phyloP scores from a whole-genome alignment of 2,113 vertebrate genomes.

The Geothlypis trichas region DNA sequence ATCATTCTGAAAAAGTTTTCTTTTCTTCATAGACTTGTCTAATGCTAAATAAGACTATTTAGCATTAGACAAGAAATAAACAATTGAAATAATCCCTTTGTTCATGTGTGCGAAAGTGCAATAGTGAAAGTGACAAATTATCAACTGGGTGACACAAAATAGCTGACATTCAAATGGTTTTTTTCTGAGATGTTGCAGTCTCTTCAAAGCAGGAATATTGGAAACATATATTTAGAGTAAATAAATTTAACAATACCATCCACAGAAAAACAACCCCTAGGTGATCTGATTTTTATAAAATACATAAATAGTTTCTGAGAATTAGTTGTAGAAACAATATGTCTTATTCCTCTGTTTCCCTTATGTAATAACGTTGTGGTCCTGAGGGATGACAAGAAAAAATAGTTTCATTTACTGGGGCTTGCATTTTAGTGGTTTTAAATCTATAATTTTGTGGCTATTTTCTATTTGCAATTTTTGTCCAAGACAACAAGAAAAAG shows the following conservation, averaged over 20 bases:
- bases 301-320: conserved; percentile 50
- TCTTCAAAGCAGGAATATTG: conserved; percentile 20
- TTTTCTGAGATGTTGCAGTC: neutral
- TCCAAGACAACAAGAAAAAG: neutral
- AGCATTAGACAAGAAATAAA: neutral
- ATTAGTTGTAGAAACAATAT: conserved; percentile 42
- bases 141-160: neutral
- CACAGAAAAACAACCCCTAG: neutral
- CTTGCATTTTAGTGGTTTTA: conserved; percentile 55
- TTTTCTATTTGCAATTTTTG: conserved; percentile 38
- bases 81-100: neutral
- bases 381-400: conserved; percentile 67
- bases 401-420: conserved; percentile 57
- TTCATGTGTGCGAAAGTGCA: neutral
- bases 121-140: neutral
- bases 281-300: conserved; percentile 58
- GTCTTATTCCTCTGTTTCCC: conserved; percentile 38
- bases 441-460: conserved; percentile 52
- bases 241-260: conserved; percentile 13
- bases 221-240: conserved; percentile 27
- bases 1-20: neutral
- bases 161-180: neutral
- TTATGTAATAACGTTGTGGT: conserved; percentile 51
- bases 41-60: neutral
- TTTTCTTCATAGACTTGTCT: no score